These are phyloP conservation scores for Chlorodrepanis virens DNA, from an alignment of 2,113 vertebrate genomes.

Conservation along the genomic window DNA sequence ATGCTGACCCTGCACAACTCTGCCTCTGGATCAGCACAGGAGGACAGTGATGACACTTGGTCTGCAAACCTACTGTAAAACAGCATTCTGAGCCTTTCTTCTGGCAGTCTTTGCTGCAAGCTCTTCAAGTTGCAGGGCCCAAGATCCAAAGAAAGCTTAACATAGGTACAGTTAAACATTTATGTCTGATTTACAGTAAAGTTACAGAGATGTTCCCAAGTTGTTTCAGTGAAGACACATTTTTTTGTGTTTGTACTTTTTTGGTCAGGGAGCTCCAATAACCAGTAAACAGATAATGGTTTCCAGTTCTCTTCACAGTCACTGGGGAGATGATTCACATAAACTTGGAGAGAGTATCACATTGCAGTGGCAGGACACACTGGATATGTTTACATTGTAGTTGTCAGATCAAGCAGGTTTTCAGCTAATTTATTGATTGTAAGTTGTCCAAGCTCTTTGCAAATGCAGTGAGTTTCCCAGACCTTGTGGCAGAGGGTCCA, in stretches of 20 bases:
- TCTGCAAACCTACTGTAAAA: neutral
- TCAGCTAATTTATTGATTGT: neutral
- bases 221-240: neutral
- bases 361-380: neutral
- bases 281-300: neutral
- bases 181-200: neutral
- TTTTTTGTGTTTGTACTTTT: neutral
- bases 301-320: neutral
- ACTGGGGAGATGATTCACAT: neutral
- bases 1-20: neutral
- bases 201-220: neutral
- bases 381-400: neutral
- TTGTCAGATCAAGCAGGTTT: neutral
- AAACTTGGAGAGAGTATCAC: neutral
- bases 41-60: neutral
- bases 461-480: neutral
- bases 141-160: neutral
- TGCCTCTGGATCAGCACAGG: neutral
- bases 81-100: neutral
- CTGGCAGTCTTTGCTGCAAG: fast-evolving
- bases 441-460: neutral
- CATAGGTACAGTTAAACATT: neutral
- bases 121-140: neutral
- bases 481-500: neutral
- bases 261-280: neutral